phyloP scores from a whole-genome alignment of 2,113 vertebrate species.

The Albula glossodonta region DNA sequence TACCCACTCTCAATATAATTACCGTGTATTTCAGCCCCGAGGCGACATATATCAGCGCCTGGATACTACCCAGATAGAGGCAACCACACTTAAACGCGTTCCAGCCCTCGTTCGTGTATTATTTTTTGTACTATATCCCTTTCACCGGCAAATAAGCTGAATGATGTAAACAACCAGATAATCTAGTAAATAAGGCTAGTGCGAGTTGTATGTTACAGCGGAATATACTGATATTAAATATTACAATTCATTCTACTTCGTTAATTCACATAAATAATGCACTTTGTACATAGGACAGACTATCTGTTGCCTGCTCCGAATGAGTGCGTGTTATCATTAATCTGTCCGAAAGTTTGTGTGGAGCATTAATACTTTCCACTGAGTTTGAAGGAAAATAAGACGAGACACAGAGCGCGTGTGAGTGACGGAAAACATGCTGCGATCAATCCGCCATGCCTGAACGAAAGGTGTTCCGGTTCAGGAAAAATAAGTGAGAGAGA shows the following conservation, averaged over 20 bases:
- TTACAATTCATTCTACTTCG: not conserved
- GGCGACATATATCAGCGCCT: not conserved
- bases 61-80: not conserved
- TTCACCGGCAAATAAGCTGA: too few relatives aligned
- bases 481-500: constrained; percentile 53
- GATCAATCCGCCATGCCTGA: constrained; percentile 58
- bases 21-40: not conserved
- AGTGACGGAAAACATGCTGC: constrained; percentile 57
- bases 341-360: not conserved
- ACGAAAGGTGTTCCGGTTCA: constrained; percentile 71
- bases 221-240: too few relatives aligned
- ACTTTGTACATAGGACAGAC: too few relatives aligned
- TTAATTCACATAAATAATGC: not conserved
- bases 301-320: not conserved
- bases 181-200: too few relatives aligned
- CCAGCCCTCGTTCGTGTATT: not conserved
- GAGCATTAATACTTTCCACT: not conserved
- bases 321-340: not conserved
- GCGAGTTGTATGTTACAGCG: too few relatives aligned
- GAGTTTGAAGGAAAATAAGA: not conserved
- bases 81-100: not conserved
- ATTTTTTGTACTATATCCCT: too few relatives aligned
- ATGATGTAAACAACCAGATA: too few relatives aligned
- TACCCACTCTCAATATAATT: not conserved
- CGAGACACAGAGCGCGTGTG: constrained; percentile 44